Evolutionary conservation across 2,113 vertebrate genomes (phyloP).

Genomic region (Edolisoma coerulescens): DNA sequence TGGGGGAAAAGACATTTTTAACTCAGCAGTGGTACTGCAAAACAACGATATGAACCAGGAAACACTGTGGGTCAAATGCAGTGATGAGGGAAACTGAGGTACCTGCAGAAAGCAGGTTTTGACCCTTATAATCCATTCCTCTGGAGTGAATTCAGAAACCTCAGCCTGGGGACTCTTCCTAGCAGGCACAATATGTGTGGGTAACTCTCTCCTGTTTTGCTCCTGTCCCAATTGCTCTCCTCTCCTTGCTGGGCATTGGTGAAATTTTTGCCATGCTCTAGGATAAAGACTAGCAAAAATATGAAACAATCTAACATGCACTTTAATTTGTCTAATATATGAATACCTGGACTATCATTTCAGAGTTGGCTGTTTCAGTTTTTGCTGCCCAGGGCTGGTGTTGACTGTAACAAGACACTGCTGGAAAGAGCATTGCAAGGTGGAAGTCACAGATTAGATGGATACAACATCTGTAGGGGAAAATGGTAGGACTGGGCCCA

Average conservation of each 20-base stretch:
- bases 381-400: not conserved
- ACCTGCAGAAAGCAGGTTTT: not conserved
- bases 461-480: not conserved
- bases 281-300: not conserved
- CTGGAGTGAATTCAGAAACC: not conserved
- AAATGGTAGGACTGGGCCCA: not conserved
- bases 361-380: not conserved
- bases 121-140: not conserved
- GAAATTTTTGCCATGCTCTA: not conserved
- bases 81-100: not conserved
- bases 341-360: not conserved
- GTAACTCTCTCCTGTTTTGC: not conserved
- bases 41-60: not conserved
- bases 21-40: not conserved
- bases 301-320: not conserved
- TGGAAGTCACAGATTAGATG: not conserved
- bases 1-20: not conserved
- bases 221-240: not conserved
- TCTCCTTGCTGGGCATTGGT: not conserved
- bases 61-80: not conserved
- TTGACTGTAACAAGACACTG: not conserved
- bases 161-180: not conserved
- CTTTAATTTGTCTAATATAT: not conserved
- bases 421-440: not conserved
- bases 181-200: not conserved